phyloP scores from a whole-genome alignment of 2,888 invertebrate genomes.

The Silvanus unidentatus region DNA sequence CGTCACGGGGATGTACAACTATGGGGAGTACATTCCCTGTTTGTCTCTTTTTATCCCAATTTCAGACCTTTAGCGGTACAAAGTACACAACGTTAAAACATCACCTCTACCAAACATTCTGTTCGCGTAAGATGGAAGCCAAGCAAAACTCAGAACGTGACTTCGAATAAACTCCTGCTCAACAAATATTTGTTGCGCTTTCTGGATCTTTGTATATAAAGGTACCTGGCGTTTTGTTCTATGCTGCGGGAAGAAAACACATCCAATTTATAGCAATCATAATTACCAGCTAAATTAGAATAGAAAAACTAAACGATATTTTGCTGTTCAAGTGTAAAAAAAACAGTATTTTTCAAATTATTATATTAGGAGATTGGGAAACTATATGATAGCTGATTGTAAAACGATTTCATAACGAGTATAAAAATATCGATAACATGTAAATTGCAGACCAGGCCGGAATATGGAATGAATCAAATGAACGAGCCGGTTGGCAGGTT shows the following conservation, averaged over 20 bases:
- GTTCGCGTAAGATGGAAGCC: constrained; percentile 43
- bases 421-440: constrained; percentile 48
- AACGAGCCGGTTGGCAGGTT: constrained; percentile 44
- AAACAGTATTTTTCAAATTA: constrained; percentile 6
- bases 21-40: not conserved
- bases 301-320: not conserved
- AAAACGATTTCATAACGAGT: constrained; percentile 46
- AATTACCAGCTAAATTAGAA: not conserved
- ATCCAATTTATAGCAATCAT: not conserved
- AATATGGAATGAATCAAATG: constrained; percentile 47
- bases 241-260: not conserved
- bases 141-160: constrained; percentile 45
- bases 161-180: constrained; percentile 44
- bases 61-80: constrained; percentile 29
- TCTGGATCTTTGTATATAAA: constrained; percentile 37
- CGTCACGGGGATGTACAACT: too few relatives aligned
- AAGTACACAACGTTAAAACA: constrained; percentile 27
- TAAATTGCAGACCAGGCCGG: constrained; percentile 44
- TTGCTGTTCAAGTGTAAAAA: constrained; percentile 3
- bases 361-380: constrained; percentile 10
- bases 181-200: constrained; percentile 46
- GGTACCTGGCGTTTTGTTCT: constrained; percentile 37
- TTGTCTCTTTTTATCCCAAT: constrained; percentile 28
- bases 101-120: constrained; percentile 36
- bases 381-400: constrained; percentile 37